These are phyloP conservation scores for Nycticebus coucang DNA, from an alignment of 2,113 vertebrate genomes.

Conservation along the genomic window DNA sequence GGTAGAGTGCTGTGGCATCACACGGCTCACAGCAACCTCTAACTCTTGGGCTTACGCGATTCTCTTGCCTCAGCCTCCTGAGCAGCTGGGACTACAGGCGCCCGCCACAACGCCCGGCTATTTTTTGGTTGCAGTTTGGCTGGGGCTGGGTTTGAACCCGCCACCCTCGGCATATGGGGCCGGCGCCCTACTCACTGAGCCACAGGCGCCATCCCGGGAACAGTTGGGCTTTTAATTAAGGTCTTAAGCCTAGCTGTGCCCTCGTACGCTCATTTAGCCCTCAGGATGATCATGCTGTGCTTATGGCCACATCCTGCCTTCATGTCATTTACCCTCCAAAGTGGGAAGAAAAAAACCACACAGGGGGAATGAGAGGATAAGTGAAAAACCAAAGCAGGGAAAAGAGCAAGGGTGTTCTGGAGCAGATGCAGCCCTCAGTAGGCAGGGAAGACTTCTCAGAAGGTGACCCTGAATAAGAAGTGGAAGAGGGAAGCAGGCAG, in stretches of 20 bases:
- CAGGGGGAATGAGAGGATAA: not conserved
- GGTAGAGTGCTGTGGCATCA: too few species aligned
- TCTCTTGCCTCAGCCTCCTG: too few species aligned
- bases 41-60: too few species aligned
- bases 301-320: not conserved
- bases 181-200: too few species aligned
- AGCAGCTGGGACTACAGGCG: too few species aligned
- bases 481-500: not conserved
- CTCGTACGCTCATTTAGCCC: not conserved
- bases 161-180: too few species aligned
- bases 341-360: not conserved
- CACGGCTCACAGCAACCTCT: too few species aligned
- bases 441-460: not conserved
- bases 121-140: too few species aligned
- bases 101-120: too few species aligned
- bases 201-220: too few species aligned
- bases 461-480: too few species aligned
- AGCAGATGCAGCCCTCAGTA: not conserved
- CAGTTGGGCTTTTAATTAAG: not conserved
- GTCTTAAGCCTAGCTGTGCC: not conserved
- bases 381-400: not conserved
- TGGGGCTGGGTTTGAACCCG: too few species aligned
- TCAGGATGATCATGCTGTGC: rapidly evolving
- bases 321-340: not conserved
- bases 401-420: not conserved